These are phyloP conservation scores for Neostethus bicornis DNA, from an alignment of 2,797 vertebrate genomes.

Conservation along the genomic window DNA sequence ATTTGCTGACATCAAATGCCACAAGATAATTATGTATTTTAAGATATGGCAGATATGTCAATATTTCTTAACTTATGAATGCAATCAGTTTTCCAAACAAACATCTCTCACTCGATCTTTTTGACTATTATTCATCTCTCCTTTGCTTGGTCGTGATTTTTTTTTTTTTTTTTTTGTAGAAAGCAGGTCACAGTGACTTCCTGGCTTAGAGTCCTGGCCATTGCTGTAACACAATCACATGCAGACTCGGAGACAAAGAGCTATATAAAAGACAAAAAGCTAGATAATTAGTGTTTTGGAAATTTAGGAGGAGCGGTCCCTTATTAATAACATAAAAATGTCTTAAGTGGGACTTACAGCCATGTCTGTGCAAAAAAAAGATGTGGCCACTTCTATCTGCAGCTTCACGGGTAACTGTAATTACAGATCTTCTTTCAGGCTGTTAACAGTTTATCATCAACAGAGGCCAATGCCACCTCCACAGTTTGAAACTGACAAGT, in stretches of 20 bases:
- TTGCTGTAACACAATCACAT: conserved; percentile 11
- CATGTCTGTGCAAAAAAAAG: conserved; percentile 37
- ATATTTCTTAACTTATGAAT: background rate
- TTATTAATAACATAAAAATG: conserved; percentile 28
- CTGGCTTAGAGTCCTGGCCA: conserved; percentile 39
- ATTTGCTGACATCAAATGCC: too few relatives aligned
- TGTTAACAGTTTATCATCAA: conserved; percentile 65
- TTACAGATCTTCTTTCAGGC: conserved; percentile 50
- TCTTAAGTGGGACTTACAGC: conserved; percentile 27
- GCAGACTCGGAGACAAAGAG: conserved; percentile 16
- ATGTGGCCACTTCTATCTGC: conserved; percentile 37
- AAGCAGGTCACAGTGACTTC: conserved; percentile 70
- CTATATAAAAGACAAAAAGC: background rate
- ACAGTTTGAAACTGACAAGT: conserved; percentile 53
- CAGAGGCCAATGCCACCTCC: conserved; percentile 43
- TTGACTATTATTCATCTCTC: conserved; percentile 33
- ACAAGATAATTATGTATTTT: background rate
- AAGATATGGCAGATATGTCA: background rate
- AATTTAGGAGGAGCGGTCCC: conserved; percentile 28
- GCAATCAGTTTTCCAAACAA: conserved; percentile 4
- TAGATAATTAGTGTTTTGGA: conserved; percentile 10
- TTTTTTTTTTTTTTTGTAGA: conserved; percentile 49
- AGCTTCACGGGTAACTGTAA: conserved; percentile 51
- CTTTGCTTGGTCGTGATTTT: conserved; percentile 51
- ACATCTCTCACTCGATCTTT: conserved; percentile 18